Evolutionary conservation across 2,888 invertebrate genomes (phyloP).

Genomic region (Cabera pusaria): DNA sequence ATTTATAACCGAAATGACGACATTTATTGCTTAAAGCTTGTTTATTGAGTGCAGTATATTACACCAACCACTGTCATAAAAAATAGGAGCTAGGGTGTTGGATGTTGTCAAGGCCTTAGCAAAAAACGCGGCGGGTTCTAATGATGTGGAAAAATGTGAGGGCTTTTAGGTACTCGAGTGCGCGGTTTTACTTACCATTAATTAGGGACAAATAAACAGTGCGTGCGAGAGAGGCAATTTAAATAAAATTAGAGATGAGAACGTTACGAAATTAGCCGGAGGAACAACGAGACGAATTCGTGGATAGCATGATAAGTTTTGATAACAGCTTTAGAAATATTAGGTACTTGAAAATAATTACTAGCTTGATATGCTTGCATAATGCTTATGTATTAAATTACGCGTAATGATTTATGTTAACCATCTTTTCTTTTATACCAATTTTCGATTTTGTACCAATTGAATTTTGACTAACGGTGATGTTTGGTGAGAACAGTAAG

Average conservation of each 20-base stretch:
- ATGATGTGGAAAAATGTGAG: constrained; percentile 41
- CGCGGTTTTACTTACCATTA: constrained; percentile 44
- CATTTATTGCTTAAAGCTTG: constrained; percentile 42
- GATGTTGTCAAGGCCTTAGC: constrained; percentile 28
- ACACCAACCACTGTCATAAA: constrained; percentile 32
- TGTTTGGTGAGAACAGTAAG: too few species aligned
- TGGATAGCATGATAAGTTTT: too few species aligned
- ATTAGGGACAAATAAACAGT: constrained; percentile 36
- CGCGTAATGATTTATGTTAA: too few species aligned
- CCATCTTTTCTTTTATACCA: too few species aligned
- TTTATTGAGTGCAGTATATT: constrained; percentile 31
- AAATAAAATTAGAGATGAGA: constrained; percentile 14
- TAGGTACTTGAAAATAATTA: too few species aligned
- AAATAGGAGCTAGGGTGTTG: constrained; percentile 27
- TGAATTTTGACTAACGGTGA: too few species aligned
- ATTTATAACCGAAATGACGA: constrained; percentile 33
- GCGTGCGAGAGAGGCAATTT: constrained; percentile 8
- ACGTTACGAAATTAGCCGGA: not conserved
- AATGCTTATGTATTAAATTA: too few species aligned
- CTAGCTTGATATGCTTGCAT: too few species aligned
- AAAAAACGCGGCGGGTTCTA: constrained; percentile 37
- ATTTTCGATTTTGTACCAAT: too few species aligned
- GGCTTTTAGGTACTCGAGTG: constrained; percentile 13
- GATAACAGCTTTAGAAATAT: too few species aligned
- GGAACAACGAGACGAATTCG: too few species aligned